These are phyloP conservation scores for fruit fly (Drosophila melanogaster) DNA, from an alignment of 1,140 invertebrate species.

Conservation along the genomic window DNA sequence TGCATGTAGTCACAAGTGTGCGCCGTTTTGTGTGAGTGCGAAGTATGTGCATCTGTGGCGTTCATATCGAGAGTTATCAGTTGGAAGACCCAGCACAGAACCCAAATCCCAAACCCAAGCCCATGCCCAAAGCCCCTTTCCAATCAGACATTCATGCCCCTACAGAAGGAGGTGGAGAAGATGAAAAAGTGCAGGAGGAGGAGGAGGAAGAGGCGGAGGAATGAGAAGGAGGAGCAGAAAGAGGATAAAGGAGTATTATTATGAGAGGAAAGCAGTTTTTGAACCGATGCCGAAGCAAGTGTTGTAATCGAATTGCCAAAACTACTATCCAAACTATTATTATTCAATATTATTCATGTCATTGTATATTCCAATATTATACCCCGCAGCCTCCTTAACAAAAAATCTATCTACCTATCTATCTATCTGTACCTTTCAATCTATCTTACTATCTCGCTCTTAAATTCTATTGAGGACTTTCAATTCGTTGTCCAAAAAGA, in stretches of 20 bases:
- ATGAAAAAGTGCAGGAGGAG: not conserved
- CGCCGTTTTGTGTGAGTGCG: slow-evolving; percentile 27
- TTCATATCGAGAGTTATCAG: slow-evolving; percentile 35
- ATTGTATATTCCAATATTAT: slow-evolving; percentile 68
- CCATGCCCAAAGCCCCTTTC: not conserved
- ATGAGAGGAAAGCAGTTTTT: slow-evolving; percentile 28
- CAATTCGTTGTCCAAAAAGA: slow-evolving; percentile 28
- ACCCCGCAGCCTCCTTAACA: slow-evolving; percentile 31
- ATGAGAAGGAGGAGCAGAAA: slow-evolving; percentile 10
- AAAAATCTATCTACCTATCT: slow-evolving; percentile 26
- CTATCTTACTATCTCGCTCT: slow-evolving; percentile 30
- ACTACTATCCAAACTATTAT: slow-evolving; percentile 40
- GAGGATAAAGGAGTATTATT: slow-evolving; percentile 5
- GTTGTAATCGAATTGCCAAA: slow-evolving; percentile 19
- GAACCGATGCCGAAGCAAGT: slow-evolving; percentile 35
- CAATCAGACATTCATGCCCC: slow-evolving; percentile 7
- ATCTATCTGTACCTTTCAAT: slow-evolving; percentile 21
- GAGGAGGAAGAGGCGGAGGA: not conserved
- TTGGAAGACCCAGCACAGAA: slow-evolving; percentile 4
- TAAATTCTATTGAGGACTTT: slow-evolving; percentile 42
- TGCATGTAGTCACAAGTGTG: slow-evolving; percentile 36
- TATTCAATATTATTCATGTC: slow-evolving; percentile 62
- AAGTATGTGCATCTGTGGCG: slow-evolving; percentile 18
- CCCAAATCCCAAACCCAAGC: slow-evolving; percentile 1
- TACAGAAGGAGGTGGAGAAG: slow-evolving; percentile 7